These are phyloP conservation scores for Actinopyga echinites DNA, from an alignment of 53 echinoderm and acorn worm genomes.

Conservation along the genomic window DNA sequence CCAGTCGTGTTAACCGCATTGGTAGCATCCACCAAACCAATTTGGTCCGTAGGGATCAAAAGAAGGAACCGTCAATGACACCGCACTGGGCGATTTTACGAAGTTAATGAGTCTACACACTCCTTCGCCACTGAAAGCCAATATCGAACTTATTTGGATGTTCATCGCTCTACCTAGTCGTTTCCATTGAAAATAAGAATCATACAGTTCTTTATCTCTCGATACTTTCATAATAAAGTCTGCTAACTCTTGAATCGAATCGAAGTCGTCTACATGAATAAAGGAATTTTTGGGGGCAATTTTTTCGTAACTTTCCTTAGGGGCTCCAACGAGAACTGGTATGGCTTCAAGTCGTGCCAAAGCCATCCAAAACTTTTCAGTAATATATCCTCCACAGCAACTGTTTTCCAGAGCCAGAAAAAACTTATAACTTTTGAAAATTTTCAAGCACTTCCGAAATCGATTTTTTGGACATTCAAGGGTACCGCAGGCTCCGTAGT, in stretches of 20 bases:
- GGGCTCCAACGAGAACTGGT: constrained; percentile 65
- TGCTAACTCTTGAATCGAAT: constrained; percentile 42
- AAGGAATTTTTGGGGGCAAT: constrained; percentile 60
- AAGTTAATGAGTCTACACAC: neutral
- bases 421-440: neutral
- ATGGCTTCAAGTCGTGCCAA: constrained; percentile 40
- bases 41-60: no score
- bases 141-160: neutral
- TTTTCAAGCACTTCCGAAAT: constrained; percentile 2
- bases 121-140: neutral
- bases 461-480: neutral
- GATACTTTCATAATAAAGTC: constrained; percentile 40
- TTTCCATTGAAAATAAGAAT: constrained; percentile 60
- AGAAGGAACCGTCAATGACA: no score
- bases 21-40: no score
- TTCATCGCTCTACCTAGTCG: constrained; percentile 1
- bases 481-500: neutral
- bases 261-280: constrained; percentile 63
- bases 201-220: constrained; percentile 36
- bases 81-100: no score
- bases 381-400: no score
- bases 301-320: constrained; percentile 29
- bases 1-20: no score
- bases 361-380: constrained; percentile 44
- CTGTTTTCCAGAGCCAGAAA: constrained; percentile 27